phyloP scores from a whole-genome alignment of 2,888 invertebrate genomes.

The Cheilosia impressa region DNA sequence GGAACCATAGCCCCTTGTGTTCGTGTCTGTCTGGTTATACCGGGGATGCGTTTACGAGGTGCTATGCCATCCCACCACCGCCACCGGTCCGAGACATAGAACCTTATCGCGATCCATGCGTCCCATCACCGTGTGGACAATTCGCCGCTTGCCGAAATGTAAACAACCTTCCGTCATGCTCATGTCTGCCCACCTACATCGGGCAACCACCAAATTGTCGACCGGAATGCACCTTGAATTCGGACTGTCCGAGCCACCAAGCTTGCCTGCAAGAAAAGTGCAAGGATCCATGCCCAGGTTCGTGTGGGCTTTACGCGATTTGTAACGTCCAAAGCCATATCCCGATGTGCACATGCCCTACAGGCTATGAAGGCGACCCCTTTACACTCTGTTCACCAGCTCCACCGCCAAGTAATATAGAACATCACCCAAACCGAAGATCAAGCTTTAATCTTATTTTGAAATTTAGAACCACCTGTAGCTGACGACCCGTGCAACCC shows the following conservation, averaged over 20 bases:
- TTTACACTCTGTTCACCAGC: conserved; percentile 86
- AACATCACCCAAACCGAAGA: not conserved
- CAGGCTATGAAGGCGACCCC: conserved; percentile 88
- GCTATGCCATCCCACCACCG: conserved; percentile 84
- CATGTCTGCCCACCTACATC: conserved; percentile 86
- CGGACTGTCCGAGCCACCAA: conserved; percentile 87
- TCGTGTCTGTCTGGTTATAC: conserved; percentile 87
- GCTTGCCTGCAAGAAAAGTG: conserved; percentile 90
- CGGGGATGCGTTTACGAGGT: conserved; percentile 89
- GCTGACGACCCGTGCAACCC: conserved; percentile 87
- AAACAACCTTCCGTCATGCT: conserved; percentile 87
- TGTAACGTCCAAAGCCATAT: conserved; percentile 90
- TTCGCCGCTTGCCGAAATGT: conserved; percentile 87
- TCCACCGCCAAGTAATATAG: conserved; percentile 78
- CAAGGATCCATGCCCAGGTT: conserved; percentile 89
- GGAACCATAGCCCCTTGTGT: conserved; percentile 86
- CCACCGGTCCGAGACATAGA: conserved; percentile 80
- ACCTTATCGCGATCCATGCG: conserved; percentile 85
- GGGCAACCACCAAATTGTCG: conserved; percentile 89
- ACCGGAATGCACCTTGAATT: conserved; percentile 88
- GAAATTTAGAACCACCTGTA: conserved; percentile 78
- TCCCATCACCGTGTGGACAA: conserved; percentile 88
- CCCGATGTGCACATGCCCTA: conserved; percentile 88
- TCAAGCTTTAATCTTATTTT: not conserved
- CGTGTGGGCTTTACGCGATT: conserved; percentile 89